Conservation (phyloP, 1,140 invertebrate genomes). For the Aphis gossypii region DNA sequence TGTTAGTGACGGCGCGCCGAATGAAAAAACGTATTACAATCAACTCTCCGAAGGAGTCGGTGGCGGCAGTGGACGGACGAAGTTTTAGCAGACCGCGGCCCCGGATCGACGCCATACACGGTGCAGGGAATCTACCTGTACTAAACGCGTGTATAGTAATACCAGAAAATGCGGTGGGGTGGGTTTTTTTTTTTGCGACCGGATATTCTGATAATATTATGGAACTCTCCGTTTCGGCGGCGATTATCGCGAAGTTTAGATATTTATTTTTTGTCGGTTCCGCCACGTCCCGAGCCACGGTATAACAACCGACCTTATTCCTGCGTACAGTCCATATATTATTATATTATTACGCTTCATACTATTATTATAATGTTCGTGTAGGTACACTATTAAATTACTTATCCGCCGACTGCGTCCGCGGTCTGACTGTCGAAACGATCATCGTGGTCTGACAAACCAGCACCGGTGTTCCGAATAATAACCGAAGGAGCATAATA, state of each 20-base stretch:
- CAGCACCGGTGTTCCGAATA: neutral
- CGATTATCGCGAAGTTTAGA: neutral
- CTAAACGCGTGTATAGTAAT: neutral
- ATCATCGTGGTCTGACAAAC: neutral
- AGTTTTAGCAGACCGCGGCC: neutral
- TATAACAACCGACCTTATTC: neutral
- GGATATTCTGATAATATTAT: neutral
- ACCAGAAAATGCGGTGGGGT: neutral
- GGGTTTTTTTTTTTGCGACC: neutral
- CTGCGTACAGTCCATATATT: neutral
- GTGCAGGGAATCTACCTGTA: neutral
- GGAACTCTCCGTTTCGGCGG: neutral
- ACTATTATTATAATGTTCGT: neutral
- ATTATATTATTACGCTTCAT: neutral
- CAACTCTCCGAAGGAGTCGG: neutral
- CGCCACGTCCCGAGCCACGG: neutral
- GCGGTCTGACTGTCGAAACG: constrained; percentile 22
- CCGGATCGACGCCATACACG: neutral
- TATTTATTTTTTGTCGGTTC: neutral
- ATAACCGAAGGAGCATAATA: neutral
- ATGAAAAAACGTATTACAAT: neutral
- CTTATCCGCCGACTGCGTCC: neutral
- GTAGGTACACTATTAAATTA: neutral
- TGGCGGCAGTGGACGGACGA: neutral
- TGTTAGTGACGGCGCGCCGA: neutral